Percentiles rank a stretch among this genome's conserved stretches.
Conservation (phyloP, 2,113 vertebrate species). For the Archilochus colubris region DNA sequence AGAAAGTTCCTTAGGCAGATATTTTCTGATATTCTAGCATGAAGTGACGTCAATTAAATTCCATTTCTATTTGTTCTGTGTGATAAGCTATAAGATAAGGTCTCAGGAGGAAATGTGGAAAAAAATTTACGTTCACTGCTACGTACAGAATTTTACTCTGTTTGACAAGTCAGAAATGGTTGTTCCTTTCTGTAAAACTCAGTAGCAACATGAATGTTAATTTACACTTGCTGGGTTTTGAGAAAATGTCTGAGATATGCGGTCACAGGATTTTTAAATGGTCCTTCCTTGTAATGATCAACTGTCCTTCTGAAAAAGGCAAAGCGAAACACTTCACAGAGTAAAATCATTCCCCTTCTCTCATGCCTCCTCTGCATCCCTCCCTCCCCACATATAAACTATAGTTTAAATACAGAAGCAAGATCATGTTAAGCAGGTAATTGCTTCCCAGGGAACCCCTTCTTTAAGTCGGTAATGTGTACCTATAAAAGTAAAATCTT, state of each 20-base stretch:
- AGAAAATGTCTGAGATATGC: neutral
- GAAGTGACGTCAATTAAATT: constrained; percentile 47
- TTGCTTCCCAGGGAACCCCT: neutral
- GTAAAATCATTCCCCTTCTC: neutral
- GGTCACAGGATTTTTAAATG: neutral
- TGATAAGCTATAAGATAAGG: constrained; percentile 25
- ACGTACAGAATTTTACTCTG: neutral
- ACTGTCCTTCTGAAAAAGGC: neutral
- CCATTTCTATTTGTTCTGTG: constrained; percentile 35
- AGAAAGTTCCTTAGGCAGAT: neutral
- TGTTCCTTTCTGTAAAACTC: neutral
- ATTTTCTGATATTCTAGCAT: neutral
- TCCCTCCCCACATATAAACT: neutral
- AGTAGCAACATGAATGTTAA: neutral
- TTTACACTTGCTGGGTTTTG: neutral
- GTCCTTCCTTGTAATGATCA: neutral
- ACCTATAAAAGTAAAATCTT: neutral
- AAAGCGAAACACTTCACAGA: neutral
- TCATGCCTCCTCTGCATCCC: neutral
- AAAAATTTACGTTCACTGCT: neutral
- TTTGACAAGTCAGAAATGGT: neutral
- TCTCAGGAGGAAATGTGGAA: neutral
- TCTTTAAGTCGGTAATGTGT: neutral
- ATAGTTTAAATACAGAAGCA: neutral
- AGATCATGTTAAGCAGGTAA: neutral